Conservation (phyloP, 2,797 vertebrate genomes). For the Chromobotia macracanthus region DNA sequence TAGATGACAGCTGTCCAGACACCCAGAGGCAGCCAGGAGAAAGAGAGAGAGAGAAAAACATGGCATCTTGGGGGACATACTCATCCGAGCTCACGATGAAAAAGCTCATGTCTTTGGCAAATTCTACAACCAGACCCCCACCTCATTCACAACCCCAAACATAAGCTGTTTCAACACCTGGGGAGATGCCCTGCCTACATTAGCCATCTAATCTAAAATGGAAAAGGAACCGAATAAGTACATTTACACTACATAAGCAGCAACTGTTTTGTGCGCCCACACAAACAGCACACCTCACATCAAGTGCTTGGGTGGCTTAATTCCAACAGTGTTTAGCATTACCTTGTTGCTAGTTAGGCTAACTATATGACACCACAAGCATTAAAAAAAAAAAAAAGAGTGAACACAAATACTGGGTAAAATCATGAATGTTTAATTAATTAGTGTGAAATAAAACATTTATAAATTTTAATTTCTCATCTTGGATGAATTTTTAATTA, state of each 20-base stretch:
- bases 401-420: not conserved
- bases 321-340: not conserved
- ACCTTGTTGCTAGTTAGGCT: not conserved
- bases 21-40: slow-evolving; percentile 47
- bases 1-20: slow-evolving; percentile 65
- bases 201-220: not conserved
- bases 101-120: slow-evolving; percentile 16
- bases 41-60: slow-evolving; percentile 26
- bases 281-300: not conserved
- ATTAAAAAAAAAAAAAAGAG: no score
- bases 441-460: no score
- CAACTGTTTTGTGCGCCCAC: no score
- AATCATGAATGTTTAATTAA: not conserved
- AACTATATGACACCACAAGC: not conserved
- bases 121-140: slow-evolving; percentile 38
- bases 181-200: not conserved
- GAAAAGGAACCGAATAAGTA: not conserved
- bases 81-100: slow-evolving; percentile 11
- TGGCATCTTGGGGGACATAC: slow-evolving; percentile 36
- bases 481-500: not conserved
- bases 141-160: slow-evolving; percentile 32
- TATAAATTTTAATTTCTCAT: not conserved
- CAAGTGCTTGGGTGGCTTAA: not conserved
- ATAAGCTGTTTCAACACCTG: slow-evolving; percentile 11
- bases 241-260: not conserved